Base-by-base conservation (phyloP, 2,888 invertebrate genomes). In the Achlya flavicornis region DNA sequence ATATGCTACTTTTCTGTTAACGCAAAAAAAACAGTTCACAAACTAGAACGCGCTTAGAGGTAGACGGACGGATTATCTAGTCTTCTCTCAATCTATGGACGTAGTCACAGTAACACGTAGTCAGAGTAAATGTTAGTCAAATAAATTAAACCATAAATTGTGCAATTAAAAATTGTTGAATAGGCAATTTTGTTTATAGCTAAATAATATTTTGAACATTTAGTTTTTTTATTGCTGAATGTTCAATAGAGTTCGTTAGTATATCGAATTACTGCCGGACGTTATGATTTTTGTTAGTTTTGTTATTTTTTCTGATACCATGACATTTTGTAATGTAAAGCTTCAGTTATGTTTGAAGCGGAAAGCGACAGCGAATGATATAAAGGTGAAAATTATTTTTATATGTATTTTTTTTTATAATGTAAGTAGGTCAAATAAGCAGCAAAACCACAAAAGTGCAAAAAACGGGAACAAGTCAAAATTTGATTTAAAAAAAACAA, bases 401-500 rank as follows among this genome's bases (percentile, higher is more conserved):
- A 26, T 26, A n/a, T n/a, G n/a, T n/a, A n/a, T 26, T 26, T 26
- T 26, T 2, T 1, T 26, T 26, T 26, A 26, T 26, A 26, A 12
- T 41, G 12, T 41, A 41, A 41, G 12, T 41, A 41, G 41, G 12
- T 41, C 41, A 12, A 41, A 41, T 12, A 41, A 38, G 8, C 7
- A 41, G 12, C 12, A 41, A 46, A 46, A 10, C n/a, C n/a, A 41
- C 41, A 41, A 11, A 3, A 12, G 7, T 41, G 12, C 12, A 7
- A 14, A 46, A 46, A 46, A 46, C 6, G n/a, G 4, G 46, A n/a
- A n/a, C n/a, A 46, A 46, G 6, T 46, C 46, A n/a, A 46, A 46
- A n/a, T 48, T 48, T 48, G 10, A 19, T 7, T n/a, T 46, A n/a
- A 1, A 10, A 19, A 53, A 19, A 71, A 74, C 75, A 67, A 74